Evolutionary conservation across 2,797 vertebrate genomes (phyloP), one percentile per base, ranked within the genome.

Genomic region (Neoniphon sammara): DNA sequence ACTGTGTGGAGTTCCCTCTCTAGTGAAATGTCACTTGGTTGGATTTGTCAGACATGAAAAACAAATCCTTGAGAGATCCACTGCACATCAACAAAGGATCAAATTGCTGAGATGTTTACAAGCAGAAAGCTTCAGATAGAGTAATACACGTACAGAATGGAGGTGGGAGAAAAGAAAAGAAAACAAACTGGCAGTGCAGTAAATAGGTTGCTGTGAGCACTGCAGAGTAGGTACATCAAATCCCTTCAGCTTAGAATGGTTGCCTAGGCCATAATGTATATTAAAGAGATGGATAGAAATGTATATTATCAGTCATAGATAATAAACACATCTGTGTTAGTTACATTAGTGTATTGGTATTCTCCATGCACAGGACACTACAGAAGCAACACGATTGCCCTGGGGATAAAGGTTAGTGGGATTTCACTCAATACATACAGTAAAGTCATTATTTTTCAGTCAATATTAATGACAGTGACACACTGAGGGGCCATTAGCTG

Each of bases 381-480:
- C 30, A 66, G 67, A 70, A 42, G 65, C 65, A 55, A 42, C 50
- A 55, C 68, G 57, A 27, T 76, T 85, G 82, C 86, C 91, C 87
- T 36, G 27, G 49, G 88, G 85, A 75, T 70, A 86, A 82, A 89
- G 87, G 89, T 88, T 88, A 88, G 77, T 80, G 63, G 78, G 55
- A 20, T 78, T 86, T 83, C 78, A 84, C 66, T 90, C 88, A 73
- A 88, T 90, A 83, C 52, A 68, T 87, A 82, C 85, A 87, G 81
- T 87, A 44, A 50, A 85, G 78, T 83, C 87, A 81, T 89, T 91
- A 80, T 79, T 85, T 88, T 78, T 75, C 73, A 80, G 60, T 92
- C 91, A 65, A 82, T 90, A 81, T 42, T 68, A 65, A 85, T 81
- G 77, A 83, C 66, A 50, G 80, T 80, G 82, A 70, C 12, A 25